Percentiles rank a stretch among this genome's conserved stretches.
Evolutionary conservation across 2,113 vertebrate genomes (phyloP).

Genomic region (Pangasianodon gigas): DNA sequence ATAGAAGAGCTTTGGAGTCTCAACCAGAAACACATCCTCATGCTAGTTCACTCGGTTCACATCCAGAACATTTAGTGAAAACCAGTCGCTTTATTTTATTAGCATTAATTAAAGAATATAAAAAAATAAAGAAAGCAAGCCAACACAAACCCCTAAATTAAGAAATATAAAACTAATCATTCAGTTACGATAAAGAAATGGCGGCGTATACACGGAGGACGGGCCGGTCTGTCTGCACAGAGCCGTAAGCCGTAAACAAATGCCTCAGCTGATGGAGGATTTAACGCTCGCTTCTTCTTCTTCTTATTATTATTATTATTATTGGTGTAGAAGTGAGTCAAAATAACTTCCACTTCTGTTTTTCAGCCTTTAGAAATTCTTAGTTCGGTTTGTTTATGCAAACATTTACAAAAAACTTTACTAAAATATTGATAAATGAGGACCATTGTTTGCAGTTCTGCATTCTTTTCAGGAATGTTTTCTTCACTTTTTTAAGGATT

Average conservation of each 20-base stretch:
- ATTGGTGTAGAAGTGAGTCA: background rate
- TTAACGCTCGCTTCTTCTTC: background rate
- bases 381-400: background rate
- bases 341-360: background rate
- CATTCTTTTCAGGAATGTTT: background rate
- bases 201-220: too few relatives aligned
- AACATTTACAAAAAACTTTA: background rate
- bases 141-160: background rate
- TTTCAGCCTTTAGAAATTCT: background rate
- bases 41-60: background rate
- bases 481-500: background rate
- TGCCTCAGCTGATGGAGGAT: too few relatives aligned
- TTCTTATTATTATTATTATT: background rate
- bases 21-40: background rate
- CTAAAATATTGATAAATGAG: background rate
- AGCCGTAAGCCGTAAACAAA: too few relatives aligned
- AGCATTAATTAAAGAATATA: background rate
- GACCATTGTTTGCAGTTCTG: background rate
- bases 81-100: background rate
- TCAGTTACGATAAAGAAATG: background rate
- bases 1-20: background rate
- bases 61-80: background rate
- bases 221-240: too few relatives aligned
- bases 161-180: background rate
- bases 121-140: background rate